Evolutionary conservation across 1,140 invertebrate species (phyloP).

Genomic region (Rhyacophila brunnea): DNA sequence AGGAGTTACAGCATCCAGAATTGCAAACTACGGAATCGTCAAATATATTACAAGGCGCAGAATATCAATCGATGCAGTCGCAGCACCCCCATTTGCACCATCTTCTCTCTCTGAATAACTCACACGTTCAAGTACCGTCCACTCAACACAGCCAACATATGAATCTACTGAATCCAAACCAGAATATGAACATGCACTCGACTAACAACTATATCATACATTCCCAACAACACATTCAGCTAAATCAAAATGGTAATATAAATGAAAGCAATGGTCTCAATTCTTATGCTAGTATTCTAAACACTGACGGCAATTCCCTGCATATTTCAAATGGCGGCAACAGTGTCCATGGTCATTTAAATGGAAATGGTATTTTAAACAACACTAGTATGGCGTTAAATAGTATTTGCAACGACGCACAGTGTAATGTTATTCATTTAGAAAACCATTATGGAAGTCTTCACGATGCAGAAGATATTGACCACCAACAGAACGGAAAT

Average conservation of each 20-base stretch:
- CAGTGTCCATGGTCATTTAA: no score
- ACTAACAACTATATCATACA: background rate
- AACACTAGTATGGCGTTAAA: background rate
- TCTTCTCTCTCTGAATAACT: background rate
- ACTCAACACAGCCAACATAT: background rate
- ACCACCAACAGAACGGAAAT: conserved; percentile 3
- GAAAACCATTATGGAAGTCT: conserved; percentile 16
- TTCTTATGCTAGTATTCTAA: background rate
- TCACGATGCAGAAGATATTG: background rate
- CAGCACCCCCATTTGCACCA: background rate
- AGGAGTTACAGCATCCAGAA: no score
- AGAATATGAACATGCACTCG: background rate
- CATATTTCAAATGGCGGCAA: background rate
- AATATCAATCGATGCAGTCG: background rate
- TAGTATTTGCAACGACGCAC: conserved; percentile 8
- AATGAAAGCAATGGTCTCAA: background rate
- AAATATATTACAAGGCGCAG: background rate
- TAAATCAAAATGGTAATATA: background rate
- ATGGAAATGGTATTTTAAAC: background rate
- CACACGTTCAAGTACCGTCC: background rate
- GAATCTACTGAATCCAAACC: background rate
- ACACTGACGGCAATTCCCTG: background rate
- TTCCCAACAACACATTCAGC: background rate
- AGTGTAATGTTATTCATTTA: conserved; percentile 16
- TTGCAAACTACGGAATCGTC: background rate